Evolutionary conservation across 2,888 invertebrate genomes (phyloP), one percentile per base, ranked within the genome.

Genomic region (Caenorhabditis sp.): DNA sequence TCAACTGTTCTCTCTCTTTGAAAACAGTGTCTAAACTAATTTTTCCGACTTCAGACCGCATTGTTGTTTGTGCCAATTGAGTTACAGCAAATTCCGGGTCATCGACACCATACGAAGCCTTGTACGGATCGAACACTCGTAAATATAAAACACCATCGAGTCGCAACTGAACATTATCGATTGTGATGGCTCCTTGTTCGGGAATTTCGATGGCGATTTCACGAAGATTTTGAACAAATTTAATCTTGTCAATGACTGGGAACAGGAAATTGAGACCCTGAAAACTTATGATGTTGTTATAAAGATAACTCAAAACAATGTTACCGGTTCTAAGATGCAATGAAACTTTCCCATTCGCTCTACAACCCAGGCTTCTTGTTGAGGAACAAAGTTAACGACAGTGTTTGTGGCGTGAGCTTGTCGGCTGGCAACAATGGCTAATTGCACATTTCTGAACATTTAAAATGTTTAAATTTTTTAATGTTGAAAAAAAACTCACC

Each of bases 141-240:
- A 99, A 91, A 89, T 97, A 99, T 60, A 99, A 90, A 1, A 99
- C 97, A 70, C 97, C 99, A 90, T 99, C 99, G 86, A 99, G 94
- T 86, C 92, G 93, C 65, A 99, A 90, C 0, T 95, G 95, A 0
- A 99, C 99, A 90, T 99, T 99, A 89, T 99, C 99, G 68, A 93
- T 92, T 20, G 97, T 97, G 83, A 99, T 97, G 23, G 99, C 99
- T 89, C 95, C 95, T 89, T 80, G 80, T 88, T 97, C 94, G 0
- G 99, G 99, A 65, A 99, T 95, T 90, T 97, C 97, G 85, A 99
- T 97, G 0, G 99, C 97, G 83, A 99, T 94, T 93, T 99, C 99
- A 89, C 99, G 99, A 52, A 99, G 89, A 89, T 95, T 95, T 89
- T 99, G 99, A 17, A 99, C 97, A 90, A 99, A 99, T 90, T 93